These are phyloP conservation scores for Nowickia ferox DNA, from an alignment of 2,888 invertebrate species.

Conservation along the genomic window DNA sequence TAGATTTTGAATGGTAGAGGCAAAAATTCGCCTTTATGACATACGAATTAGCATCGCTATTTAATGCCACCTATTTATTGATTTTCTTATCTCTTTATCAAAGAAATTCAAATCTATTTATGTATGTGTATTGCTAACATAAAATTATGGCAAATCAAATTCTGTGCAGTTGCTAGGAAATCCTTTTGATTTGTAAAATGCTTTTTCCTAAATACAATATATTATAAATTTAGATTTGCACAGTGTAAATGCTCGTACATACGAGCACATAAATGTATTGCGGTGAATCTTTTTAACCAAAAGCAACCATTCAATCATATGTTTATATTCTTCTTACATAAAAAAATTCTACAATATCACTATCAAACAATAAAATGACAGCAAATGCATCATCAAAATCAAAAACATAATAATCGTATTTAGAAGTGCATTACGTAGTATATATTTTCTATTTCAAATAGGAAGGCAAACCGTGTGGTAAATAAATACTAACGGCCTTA, in stretches of 20 bases:
- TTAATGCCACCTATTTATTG: no score
- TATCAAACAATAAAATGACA: slow-evolving; percentile 65
- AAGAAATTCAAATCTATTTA: no score
- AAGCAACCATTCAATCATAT: slow-evolving; percentile 62
- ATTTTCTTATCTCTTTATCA: no score
- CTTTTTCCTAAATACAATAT: slow-evolving; percentile 49
- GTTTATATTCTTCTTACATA: slow-evolving; percentile 28
- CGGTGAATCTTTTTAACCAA: slow-evolving; percentile 60
- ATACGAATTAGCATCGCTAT: no score
- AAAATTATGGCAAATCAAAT: no score
- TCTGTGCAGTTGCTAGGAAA: no score
- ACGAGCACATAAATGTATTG: slow-evolving; percentile 37
- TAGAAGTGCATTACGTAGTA: background rate
- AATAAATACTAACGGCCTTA: no score
- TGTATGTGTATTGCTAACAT: no score
- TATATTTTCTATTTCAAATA: background rate
- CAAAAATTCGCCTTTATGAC: no score
- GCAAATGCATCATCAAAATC: slow-evolving; percentile 60
- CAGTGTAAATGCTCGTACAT: slow-evolving; percentile 34
- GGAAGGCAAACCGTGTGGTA: slow-evolving; percentile 15
- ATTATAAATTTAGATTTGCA: background rate
- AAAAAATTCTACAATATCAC: slow-evolving; percentile 58
- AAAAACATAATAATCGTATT: slow-evolving; percentile 59
- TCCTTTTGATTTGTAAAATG: background rate
- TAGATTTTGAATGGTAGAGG: no score